phyloP scores from a whole-genome alignment of 2,888 invertebrate species.

The Macroteleia sp. region DNA sequence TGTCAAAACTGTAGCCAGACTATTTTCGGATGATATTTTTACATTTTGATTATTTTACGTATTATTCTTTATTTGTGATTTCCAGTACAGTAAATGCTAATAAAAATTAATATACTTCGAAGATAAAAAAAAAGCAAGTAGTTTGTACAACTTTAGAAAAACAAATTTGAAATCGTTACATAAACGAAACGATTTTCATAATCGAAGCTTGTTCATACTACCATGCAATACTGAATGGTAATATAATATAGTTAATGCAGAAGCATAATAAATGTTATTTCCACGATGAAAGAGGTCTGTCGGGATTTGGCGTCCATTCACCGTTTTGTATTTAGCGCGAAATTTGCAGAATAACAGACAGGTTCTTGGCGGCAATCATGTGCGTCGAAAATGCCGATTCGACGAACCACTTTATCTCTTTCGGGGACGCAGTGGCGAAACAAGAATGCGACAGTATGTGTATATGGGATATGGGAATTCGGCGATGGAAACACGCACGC shows the following conservation, averaged over 20 bases:
- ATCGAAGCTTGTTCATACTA: constrained; percentile 29
- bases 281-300: constrained; percentile 20
- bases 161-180: constrained; percentile 13
- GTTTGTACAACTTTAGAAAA: too few species aligned
- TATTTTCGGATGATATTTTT: too few species aligned
- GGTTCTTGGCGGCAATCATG: constrained; percentile 41
- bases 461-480: constrained; percentile 43
- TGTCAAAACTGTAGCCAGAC: too few species aligned
- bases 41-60: too few species aligned
- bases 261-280: constrained; percentile 32
- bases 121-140: too few species aligned
- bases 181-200: constrained; percentile 12
- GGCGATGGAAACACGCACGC: constrained; percentile 66
- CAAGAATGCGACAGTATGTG: constrained; percentile 41
- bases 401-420: constrained; percentile 62
- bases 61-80: too few species aligned
- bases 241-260: constrained; percentile 26
- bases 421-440: constrained; percentile 42
- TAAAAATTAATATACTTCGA: too few species aligned
- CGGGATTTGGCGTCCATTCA: constrained; percentile 21
- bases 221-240: constrained; percentile 14
- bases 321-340: constrained; percentile 43
- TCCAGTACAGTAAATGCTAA: too few species aligned
- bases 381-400: constrained; percentile 55
- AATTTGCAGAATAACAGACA: constrained; percentile 50